Percentiles rank a stretch among this genome's conserved stretches.
These are phyloP conservation scores for Epirrita christyi DNA, from an alignment of 2,888 invertebrate species.

Conservation along the genomic window DNA sequence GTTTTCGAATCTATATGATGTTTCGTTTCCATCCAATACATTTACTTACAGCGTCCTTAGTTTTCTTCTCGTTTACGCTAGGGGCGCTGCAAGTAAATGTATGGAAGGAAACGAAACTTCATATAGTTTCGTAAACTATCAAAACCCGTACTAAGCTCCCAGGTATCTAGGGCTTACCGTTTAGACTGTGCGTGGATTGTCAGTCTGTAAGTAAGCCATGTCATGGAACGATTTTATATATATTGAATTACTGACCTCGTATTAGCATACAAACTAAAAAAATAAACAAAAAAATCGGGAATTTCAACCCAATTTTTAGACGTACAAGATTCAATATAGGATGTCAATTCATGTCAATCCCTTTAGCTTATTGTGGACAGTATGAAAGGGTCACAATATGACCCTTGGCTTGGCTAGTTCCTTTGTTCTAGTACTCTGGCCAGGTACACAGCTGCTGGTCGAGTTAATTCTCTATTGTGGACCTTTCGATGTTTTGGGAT, in stretches of 20 bases:
- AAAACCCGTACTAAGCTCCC: too few relatives aligned
- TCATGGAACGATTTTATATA: too few relatives aligned
- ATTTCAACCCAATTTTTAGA: slow-evolving; percentile 1
- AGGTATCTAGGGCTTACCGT: too few relatives aligned
- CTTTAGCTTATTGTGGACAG: slow-evolving; percentile 18
- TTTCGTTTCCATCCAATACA: too few relatives aligned
- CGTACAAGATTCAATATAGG: neutral
- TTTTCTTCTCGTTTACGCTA: too few relatives aligned
- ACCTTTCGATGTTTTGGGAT: slow-evolving; percentile 23
- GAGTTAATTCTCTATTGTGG: slow-evolving; percentile 31
- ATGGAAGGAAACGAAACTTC: too few relatives aligned
- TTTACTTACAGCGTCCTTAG: too few relatives aligned
- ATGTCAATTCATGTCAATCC: neutral
- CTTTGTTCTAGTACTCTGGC: slow-evolving; percentile 36
- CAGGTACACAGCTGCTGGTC: slow-evolving; percentile 37
- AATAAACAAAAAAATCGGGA: neutral
- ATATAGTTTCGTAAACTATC: too few relatives aligned
- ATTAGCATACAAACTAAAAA: slow-evolving; percentile 9
- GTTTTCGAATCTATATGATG: too few relatives aligned
- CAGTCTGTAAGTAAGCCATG: too few relatives aligned
- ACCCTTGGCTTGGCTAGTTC: slow-evolving; percentile 47
- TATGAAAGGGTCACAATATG: slow-evolving; percentile 41
- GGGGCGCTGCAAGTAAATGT: too few relatives aligned
- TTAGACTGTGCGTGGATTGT: too few relatives aligned
- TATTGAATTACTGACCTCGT: slow-evolving; percentile 15